These are phyloP conservation scores for Pandemis heparana DNA, from an alignment of 2,888 invertebrate genomes.

Conservation along the genomic window DNA sequence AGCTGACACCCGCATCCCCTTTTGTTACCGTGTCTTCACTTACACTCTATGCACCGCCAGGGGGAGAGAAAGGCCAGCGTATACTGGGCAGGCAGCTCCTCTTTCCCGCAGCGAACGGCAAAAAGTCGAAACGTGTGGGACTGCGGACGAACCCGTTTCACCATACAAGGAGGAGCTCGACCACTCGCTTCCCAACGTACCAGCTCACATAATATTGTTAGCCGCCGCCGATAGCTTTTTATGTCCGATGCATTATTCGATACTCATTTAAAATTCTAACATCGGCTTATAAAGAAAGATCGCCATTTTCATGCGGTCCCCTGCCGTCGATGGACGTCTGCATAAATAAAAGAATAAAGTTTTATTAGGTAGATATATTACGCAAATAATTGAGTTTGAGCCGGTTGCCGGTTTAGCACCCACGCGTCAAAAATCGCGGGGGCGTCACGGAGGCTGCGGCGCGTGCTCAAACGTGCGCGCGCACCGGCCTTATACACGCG, in stretches of 20 bases:
- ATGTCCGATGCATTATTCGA: slow-evolving; percentile 85
- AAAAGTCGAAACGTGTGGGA: slow-evolving; percentile 85
- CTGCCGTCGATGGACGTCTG: slow-evolving; percentile 77
- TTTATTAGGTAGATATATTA: slow-evolving; percentile 76
- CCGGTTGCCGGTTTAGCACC: slow-evolving; percentile 70
- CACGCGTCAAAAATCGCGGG: slow-evolving; percentile 81
- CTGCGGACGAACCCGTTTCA: slow-evolving; percentile 82
- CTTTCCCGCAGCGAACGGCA: slow-evolving; percentile 77
- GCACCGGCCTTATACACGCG: slow-evolving; percentile 78
- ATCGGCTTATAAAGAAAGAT: slow-evolving; percentile 82
- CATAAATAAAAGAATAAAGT: slow-evolving; percentile 45
- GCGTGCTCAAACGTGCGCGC: slow-evolving; percentile 81
- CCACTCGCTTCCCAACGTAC: slow-evolving; percentile 81
- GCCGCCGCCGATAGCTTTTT: slow-evolving; percentile 84
- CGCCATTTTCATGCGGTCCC: slow-evolving; percentile 80
- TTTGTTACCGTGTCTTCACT: slow-evolving; percentile 54
- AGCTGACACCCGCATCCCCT: slow-evolving; percentile 59
- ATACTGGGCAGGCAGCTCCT: slow-evolving; percentile 65
- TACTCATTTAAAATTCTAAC: slow-evolving; percentile 86
- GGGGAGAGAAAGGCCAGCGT: slow-evolving; percentile 60
- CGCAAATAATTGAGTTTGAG: slow-evolving; percentile 78
- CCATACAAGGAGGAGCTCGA: slow-evolving; percentile 82
- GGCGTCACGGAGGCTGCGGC: slow-evolving; percentile 79
- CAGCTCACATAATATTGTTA: slow-evolving; percentile 85
- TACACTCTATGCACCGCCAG: slow-evolving; percentile 48